Conservation (phyloP, 2,888 invertebrate genomes). For the Acronicta leporina region DNA sequence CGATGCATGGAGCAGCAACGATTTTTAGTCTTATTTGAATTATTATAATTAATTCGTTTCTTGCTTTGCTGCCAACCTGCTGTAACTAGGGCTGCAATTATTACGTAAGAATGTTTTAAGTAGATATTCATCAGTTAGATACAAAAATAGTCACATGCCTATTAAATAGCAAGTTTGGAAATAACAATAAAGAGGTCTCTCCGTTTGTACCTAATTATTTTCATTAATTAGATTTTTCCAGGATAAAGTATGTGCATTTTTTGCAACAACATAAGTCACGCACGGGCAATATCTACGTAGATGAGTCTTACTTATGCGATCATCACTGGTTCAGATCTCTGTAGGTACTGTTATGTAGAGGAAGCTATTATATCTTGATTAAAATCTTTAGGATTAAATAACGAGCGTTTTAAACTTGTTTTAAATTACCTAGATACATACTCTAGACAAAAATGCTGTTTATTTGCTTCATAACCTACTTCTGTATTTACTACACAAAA, state of each 20-base stretch:
- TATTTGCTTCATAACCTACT: neutral
- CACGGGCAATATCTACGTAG: too few species aligned
- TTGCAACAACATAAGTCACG: neutral
- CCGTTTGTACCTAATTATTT: too few species aligned
- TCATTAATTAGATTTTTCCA: too few species aligned
- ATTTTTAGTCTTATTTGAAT: neutral
- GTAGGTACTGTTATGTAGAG: too few species aligned
- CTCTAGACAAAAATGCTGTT: constrained; percentile 23
- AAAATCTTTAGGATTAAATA: constrained; percentile 65
- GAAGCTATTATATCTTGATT: constrained; percentile 70
- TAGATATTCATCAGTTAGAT: too few species aligned
- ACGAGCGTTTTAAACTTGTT: constrained; percentile 60
- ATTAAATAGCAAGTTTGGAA: too few species aligned
- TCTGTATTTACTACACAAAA: too few species aligned
- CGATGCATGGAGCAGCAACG: constrained; percentile 25
- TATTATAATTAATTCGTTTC: constrained; percentile 19
- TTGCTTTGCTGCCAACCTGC: too few species aligned
- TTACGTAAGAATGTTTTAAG: too few species aligned
- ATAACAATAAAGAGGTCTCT: too few species aligned
- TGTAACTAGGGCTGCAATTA: too few species aligned
- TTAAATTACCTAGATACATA: constrained; percentile 35
- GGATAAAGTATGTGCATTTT: neutral
- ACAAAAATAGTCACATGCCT: too few species aligned
- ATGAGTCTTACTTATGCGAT: constrained; percentile 10
- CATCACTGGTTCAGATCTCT: constrained; percentile 22